A percentile compares a stretch with the other conserved stretches of the same genome.
Conservation (phyloP, 2,797 vertebrate genomes). For the Lerista edwardsae region DNA sequence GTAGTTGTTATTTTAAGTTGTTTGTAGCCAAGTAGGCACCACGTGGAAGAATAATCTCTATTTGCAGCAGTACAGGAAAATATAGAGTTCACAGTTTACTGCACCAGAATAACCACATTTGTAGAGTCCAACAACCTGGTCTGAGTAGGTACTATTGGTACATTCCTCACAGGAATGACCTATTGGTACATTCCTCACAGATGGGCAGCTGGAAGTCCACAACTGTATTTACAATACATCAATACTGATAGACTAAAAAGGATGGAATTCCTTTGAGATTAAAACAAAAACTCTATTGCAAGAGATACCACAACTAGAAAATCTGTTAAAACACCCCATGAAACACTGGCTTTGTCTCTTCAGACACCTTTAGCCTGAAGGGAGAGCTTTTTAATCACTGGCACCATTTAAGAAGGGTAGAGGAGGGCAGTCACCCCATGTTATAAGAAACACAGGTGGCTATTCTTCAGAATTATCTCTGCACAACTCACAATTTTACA, state of each 20-base stretch:
- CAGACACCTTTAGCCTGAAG: not conserved
- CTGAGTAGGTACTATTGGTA: not conserved
- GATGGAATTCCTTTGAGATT: not conserved
- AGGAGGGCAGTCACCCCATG: not conserved
- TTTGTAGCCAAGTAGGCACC: not conserved
- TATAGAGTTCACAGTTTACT: not conserved
- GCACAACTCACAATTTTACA: not conserved
- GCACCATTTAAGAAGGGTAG: not conserved
- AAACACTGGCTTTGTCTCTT: not conserved
- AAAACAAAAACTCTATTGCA: accelerated
- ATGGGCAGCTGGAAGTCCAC: too few species aligned
- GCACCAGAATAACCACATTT: not conserved
- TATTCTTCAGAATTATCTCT: not conserved
- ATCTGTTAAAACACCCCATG: accelerated
- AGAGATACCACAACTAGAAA: slow-evolving; percentile 1
- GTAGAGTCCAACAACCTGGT: not conserved
- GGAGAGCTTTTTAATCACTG: not conserved
- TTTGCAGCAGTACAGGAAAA: not conserved
- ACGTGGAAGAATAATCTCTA: not conserved
- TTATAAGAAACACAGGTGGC: not conserved
- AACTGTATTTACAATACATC: not conserved
- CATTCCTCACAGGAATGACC: too few species aligned
- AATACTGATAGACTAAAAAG: not conserved
- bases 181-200: too few species aligned
- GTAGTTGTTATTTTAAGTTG: not conserved